These are phyloP conservation scores for Trichosurus vulpecula DNA, from an alignment of 2,797 vertebrate genomes.

Conservation along the genomic window DNA sequence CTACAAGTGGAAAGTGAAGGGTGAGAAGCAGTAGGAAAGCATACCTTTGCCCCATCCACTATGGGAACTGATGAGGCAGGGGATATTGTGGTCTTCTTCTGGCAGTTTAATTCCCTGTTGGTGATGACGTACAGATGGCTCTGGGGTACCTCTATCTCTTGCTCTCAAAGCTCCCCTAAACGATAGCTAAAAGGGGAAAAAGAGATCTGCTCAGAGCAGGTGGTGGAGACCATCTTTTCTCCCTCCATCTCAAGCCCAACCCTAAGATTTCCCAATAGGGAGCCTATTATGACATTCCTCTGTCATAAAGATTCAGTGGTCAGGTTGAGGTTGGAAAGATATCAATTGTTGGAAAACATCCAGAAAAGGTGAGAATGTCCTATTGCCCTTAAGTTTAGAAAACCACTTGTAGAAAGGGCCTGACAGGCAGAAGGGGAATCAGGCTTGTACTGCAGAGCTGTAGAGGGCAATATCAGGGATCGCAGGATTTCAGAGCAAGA, in stretches of 20 bases:
- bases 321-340: constrained; percentile 33
- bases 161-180: neutral
- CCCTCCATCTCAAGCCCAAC: neutral
- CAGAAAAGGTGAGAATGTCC: constrained; percentile 34
- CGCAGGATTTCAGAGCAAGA: neutral
- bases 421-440: neutral
- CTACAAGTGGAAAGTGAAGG: constrained; percentile 11
- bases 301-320: neutral
- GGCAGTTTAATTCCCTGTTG: neutral
- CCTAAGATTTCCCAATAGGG: neutral
- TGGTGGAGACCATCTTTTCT: neutral
- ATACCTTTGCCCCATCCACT: neutral
- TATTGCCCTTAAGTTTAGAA: constrained; percentile 54
- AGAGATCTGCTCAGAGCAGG: neutral
- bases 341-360: constrained; percentile 38
- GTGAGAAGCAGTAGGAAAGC: constrained; percentile 4
- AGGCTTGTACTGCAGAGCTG: neutral
- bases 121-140: neutral
- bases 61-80: constrained; percentile 7
- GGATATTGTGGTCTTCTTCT: constrained; percentile 22
- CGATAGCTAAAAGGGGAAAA: neutral
- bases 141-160: neutral
- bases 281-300: neutral
- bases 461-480: neutral
- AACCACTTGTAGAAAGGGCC: constrained; percentile 20